phyloP scores from a whole-genome alignment of 2,888 invertebrate species.

The Branchinecta sandiegonensis region DNA sequence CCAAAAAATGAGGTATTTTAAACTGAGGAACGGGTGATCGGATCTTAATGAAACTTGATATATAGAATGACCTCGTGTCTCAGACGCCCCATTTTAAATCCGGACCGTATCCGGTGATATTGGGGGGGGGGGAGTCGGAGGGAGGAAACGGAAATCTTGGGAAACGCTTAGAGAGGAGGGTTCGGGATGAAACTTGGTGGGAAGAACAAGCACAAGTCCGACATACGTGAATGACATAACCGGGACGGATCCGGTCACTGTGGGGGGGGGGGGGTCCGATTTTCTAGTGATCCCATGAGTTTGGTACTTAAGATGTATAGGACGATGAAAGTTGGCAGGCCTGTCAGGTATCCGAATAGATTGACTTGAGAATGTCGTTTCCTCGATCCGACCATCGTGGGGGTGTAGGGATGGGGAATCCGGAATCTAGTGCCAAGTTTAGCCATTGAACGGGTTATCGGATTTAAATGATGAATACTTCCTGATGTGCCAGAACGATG shows the following conservation, averaged over 20 bases:
- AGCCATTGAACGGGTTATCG: too few species aligned
- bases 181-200: constrained; percentile 8
- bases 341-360: too few species aligned
- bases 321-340: too few species aligned
- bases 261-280: not conserved
- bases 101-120: not conserved
- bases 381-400: too few species aligned
- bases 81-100: not conserved
- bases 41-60: constrained; percentile 2
- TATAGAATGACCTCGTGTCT: not conserved
- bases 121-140: not conserved
- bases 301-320: too few species aligned
- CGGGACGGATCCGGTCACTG: not conserved
- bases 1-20: not conserved
- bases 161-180: not conserved
- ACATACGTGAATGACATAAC: not conserved
- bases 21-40: not conserved
- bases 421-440: too few species aligned
- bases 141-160: not conserved
- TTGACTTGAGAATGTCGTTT: too few species aligned
- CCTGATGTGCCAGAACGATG: too few species aligned
- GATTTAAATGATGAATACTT: too few species aligned
- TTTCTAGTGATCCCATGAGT: too few species aligned
- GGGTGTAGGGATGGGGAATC: too few species aligned
- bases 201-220: not conserved